Percentiles rank a stretch among this genome's conserved stretches.
Evolutionary conservation across 2,797 vertebrate species (phyloP).

Genomic region (Pseudochaenichthys georgianus): DNA sequence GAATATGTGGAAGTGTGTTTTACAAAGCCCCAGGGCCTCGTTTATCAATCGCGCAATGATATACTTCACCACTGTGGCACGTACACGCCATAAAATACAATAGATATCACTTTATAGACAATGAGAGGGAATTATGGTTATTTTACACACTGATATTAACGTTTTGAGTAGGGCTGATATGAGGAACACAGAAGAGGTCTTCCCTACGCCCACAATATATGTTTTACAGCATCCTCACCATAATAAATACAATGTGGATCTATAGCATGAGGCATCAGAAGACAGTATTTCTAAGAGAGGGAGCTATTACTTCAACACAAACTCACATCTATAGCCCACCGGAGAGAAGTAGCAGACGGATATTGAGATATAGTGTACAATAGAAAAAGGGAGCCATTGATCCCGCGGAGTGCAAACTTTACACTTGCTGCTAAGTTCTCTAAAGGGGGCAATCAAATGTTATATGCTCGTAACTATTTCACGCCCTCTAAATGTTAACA

Average conservation of each 20-base stretch:
- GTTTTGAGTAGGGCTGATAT: conserved; percentile 32
- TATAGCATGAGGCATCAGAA: conserved; percentile 64
- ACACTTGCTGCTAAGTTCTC: conserved; percentile 82
- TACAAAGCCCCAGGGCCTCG: conserved; percentile 62
- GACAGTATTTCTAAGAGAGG: conserved; percentile 69
- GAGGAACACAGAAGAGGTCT: conserved; percentile 41
- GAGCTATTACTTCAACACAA: conserved; percentile 71
- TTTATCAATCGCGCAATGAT: conserved; percentile 65
- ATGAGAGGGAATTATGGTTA: conserved; percentile 59
- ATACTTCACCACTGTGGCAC: conserved; percentile 50
- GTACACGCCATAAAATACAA: conserved; percentile 51
- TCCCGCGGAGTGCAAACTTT: conserved; percentile 80
- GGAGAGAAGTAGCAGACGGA: conserved; percentile 66
- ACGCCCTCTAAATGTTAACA: conserved; percentile 86
- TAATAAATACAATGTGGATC: conserved; percentile 62
- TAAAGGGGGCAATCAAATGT: conserved; percentile 84
- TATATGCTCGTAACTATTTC: conserved; percentile 85
- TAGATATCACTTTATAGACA: conserved; percentile 59
- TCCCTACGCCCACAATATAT: conserved; percentile 44
- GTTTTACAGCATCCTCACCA: conserved; percentile 48
- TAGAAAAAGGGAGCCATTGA: conserved; percentile 81
- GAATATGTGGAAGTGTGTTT: conserved; percentile 46
- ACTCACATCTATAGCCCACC: conserved; percentile 74
- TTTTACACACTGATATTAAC: conserved; percentile 57
- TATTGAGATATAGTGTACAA: conserved; percentile 78